These are phyloP conservation scores for Scalopus aquaticus DNA, from an alignment of 2,113 vertebrate species.

Conservation along the genomic window DNA sequence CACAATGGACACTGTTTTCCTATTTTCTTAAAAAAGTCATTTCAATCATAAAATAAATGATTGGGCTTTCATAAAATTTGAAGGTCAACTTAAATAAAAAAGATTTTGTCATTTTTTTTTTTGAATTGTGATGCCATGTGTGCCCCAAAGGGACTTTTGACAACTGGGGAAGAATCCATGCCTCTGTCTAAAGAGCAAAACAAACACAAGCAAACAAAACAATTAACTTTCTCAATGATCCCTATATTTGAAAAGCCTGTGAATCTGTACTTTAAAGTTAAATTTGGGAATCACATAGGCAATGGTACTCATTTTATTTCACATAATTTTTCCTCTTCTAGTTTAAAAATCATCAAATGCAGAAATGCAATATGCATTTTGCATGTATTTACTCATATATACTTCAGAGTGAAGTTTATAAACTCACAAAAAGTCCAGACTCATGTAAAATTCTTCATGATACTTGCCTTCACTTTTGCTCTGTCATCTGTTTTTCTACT, in stretches of 20 bases:
- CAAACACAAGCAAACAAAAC: conserved; percentile 27
- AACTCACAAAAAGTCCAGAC: conserved; percentile 36
- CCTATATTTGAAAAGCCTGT: conserved; percentile 59
- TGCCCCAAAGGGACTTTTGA: conserved; percentile 28
- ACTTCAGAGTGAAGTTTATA: conserved; percentile 24
- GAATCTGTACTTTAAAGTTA: conserved; percentile 67
- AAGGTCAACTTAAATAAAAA: conserved; percentile 49
- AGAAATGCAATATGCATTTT: conserved; percentile 64
- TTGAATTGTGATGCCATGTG: not conserved
- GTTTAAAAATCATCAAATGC: conserved; percentile 65
- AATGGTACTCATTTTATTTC: conserved; percentile 60
- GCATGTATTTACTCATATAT: conserved; percentile 57
- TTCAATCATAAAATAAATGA: conserved; percentile 63
- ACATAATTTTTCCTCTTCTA: conserved; percentile 61
- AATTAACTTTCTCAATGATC: conserved; percentile 29
- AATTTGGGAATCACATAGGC: conserved; percentile 70
- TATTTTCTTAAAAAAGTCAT: conserved; percentile 51
- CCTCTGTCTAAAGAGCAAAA: conserved; percentile 37
- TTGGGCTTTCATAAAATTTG: not conserved
- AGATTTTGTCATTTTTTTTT: conserved; percentile 23
- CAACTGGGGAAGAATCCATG: conserved; percentile 14
- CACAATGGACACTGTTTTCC: not conserved
- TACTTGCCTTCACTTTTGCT: not conserved
- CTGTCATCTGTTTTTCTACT: not conserved
- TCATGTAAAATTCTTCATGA: not conserved